Conservation (phyloP, 2,797 vertebrate genomes). For the Poeciliopsis paucimaculata region DNA sequence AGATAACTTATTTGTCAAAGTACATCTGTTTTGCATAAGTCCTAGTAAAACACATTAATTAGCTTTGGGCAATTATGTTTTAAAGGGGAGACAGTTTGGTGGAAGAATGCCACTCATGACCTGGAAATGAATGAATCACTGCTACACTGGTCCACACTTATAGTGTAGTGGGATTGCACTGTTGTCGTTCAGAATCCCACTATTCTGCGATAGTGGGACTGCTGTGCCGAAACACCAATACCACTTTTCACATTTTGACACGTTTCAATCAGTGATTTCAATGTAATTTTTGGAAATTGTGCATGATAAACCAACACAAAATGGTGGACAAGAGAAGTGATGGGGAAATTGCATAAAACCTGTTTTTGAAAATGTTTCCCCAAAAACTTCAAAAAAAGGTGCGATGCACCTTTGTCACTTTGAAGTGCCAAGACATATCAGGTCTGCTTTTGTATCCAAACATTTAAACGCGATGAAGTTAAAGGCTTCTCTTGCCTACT, state of each 20-base stretch:
- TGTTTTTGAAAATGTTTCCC: background rate
- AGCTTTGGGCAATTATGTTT: conserved; percentile 15
- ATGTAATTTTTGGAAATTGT: background rate
- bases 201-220: too few species aligned
- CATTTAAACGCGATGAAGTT: too few species aligned
- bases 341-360: background rate
- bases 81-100: conserved; percentile 3
- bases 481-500: too few species aligned
- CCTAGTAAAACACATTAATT: conserved; percentile 30
- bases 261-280: background rate
- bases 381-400: background rate
- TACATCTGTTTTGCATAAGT: conserved; percentile 28
- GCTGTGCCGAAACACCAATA: background rate
- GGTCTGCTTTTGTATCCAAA: too few species aligned
- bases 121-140: conserved; percentile 39
- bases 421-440: too few species aligned
- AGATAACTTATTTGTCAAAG: conserved; percentile 32
- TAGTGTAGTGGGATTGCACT: too few species aligned
- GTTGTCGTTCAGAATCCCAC: too few species aligned
- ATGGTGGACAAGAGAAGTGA: background rate
- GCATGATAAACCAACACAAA: background rate
- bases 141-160: conserved; percentile 40
- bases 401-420: background rate
- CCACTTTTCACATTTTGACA: background rate
- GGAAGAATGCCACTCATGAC: conserved; percentile 28